Evolutionary conservation across 2,888 invertebrate species (phyloP).

Genomic region (Neuroscelio doddi): DNA sequence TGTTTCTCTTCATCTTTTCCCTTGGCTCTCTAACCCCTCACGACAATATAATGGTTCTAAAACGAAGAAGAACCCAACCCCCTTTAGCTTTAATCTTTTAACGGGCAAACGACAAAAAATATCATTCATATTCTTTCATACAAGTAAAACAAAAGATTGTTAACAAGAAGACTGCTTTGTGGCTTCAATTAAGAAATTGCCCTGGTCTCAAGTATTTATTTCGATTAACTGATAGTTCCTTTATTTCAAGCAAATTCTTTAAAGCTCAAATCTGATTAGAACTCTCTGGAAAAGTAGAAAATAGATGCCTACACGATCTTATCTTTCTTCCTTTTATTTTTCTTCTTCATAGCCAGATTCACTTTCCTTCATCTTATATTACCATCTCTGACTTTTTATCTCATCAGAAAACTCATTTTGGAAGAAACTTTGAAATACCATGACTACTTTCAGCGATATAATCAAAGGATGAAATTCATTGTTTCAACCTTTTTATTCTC

Average conservation of each 20-base stretch:
- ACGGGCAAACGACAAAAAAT: constrained; percentile 64
- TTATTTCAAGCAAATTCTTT: constrained; percentile 11
- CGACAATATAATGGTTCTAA: constrained; percentile 63
- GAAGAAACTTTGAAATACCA: constrained; percentile 20
- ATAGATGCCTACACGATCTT: no score
- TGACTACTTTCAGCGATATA: constrained; percentile 5
- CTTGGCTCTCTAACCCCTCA: constrained; percentile 19
- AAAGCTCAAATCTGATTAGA: constrained; percentile 15
- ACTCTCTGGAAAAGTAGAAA: constrained; percentile 11
- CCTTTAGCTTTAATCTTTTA: constrained; percentile 68
- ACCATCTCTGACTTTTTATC: constrained; percentile 16
- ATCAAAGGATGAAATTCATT: constrained; percentile 15
- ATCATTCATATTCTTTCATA: constrained; percentile 58
- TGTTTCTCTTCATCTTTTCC: constrained; percentile 10
- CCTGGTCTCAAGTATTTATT: constrained; percentile 48
- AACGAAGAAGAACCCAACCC: constrained; percentile 59
- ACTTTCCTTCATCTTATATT: constrained; percentile 13
- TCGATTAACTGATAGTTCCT: constrained; percentile 36
- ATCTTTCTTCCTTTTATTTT: no score
- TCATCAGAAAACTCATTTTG: constrained; percentile 16
- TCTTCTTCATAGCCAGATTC: constrained; percentile 10
- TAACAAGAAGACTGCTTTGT: constrained; percentile 11
- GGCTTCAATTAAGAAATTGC: constrained; percentile 60
- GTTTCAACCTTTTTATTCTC: constrained; percentile 1
- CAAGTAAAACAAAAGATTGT: constrained; percentile 4